Conservation (phyloP, 2,797 vertebrate genomes). For the Pagetopsis macropterus region DNA sequence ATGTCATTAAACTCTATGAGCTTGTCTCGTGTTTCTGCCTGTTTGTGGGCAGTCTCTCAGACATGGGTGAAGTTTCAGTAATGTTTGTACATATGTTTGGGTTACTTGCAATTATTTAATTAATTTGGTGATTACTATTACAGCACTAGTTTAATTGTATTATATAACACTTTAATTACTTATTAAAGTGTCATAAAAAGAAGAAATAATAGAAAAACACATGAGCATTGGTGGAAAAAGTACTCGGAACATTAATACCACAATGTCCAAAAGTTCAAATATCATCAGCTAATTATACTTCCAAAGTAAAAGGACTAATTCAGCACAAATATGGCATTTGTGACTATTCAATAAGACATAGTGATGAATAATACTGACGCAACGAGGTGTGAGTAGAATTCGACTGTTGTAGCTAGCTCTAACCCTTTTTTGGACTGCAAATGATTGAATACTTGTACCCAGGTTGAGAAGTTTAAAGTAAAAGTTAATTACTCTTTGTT, state of each 20-base stretch:
- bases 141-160: background rate
- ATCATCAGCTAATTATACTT: too few species aligned
- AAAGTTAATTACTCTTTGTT: background rate
- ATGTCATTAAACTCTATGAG: conserved; percentile 30
- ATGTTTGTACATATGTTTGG: background rate
- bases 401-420: background rate
- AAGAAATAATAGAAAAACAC: background rate
- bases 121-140: background rate
- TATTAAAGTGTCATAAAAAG: background rate
- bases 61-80: background rate
- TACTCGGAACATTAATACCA: background rate
- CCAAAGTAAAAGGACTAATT: background rate
- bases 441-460: background rate
- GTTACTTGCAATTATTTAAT: background rate
- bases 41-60: background rate
- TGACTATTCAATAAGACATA: background rate
- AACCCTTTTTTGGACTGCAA: too few species aligned
- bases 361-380: background rate
- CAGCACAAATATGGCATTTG: background rate
- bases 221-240: background rate
- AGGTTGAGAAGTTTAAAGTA: background rate
- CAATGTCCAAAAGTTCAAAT: background rate
- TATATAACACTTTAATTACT: background rate
- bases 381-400: background rate
- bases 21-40: background rate